Conservation (phyloP, 2,797 vertebrate genomes). For the Artibeus lituratus region DNA sequence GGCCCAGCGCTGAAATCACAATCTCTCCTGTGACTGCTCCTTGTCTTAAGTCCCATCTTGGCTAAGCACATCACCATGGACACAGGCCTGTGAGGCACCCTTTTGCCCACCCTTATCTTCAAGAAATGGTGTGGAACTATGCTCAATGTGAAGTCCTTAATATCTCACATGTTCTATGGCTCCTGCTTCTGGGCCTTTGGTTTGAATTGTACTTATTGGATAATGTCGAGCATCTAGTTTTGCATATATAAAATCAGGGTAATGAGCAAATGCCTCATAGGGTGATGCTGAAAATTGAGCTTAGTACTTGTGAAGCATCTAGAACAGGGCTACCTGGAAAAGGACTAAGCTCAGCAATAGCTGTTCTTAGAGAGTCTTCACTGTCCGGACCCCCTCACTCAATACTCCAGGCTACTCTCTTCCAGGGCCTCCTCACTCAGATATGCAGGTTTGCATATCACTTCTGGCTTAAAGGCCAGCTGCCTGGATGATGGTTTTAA, state of each 20-base stretch:
- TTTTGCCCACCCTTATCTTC: not conserved
- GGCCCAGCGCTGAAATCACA: not conserved
- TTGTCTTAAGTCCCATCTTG: rapidly evolving
- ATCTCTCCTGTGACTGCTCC: not conserved
- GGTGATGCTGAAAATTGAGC: not conserved
- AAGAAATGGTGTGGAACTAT: not conserved
- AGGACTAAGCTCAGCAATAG: not conserved
- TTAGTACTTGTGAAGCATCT: not conserved
- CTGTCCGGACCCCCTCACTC: rapidly evolving
- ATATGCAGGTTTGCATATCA: not conserved
- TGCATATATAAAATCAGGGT: not conserved
- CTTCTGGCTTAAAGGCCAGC: not conserved
- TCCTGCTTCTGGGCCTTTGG: not conserved
- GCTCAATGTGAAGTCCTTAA: no score
- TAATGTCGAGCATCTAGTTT: not conserved
- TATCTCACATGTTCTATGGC: not conserved
- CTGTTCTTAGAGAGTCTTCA: not conserved
- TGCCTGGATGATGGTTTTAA: no score
- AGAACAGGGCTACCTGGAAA: not conserved
- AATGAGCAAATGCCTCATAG: rapidly evolving
- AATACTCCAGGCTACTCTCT: not conserved
- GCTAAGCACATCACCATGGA: not conserved
- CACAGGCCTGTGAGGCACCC: not conserved
- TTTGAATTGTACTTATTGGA: not conserved
- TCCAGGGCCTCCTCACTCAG: not conserved